A percentile compares a stretch with the other conserved stretches of the same genome.
phyloP scores from a whole-genome alignment of 2,797 vertebrate genomes.

The Sphenodon punctatus region DNA sequence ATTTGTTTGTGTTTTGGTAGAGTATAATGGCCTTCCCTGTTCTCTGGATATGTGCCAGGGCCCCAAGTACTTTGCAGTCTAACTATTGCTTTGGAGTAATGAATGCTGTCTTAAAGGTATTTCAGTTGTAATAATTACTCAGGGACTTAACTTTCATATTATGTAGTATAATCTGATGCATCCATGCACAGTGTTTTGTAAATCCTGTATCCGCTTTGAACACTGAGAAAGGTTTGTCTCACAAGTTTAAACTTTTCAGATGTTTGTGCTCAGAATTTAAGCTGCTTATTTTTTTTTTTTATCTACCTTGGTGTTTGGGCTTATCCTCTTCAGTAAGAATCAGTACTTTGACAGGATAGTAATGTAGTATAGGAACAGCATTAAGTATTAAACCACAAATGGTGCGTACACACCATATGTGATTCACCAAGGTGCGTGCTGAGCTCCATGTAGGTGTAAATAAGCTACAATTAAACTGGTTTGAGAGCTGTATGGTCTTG shows the following conservation, averaged over 20 bases:
- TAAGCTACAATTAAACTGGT: not conserved
- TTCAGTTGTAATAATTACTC: too few relatives aligned
- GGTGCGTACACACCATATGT: not conserved
- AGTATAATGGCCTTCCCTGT: too few relatives aligned
- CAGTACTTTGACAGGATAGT: not conserved
- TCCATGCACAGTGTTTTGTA: not conserved
- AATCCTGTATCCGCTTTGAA: not conserved
- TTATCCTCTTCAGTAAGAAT: not conserved
- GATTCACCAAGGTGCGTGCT: not conserved
- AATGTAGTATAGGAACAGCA: not conserved
- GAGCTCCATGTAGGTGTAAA: not conserved
- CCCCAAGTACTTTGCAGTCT: too few relatives aligned
- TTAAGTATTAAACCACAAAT: not conserved
- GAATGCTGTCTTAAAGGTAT: too few relatives aligned
- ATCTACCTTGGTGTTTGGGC: not conserved
- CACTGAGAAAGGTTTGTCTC: rapidly evolving
- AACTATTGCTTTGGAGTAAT: too few relatives aligned
- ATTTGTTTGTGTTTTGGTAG: too few relatives aligned
- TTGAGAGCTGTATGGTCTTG: too few relatives aligned
- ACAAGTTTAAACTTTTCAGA: not conserved
- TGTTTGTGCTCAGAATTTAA: rapidly evolving
- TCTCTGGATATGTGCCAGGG: too few relatives aligned
- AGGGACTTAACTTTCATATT: too few relatives aligned
- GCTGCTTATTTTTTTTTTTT: rapidly evolving
- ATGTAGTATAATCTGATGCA: rapidly evolving